Conservation (phyloP, 2,888 invertebrate species). For the Rhaphigaster nebulosa region DNA sequence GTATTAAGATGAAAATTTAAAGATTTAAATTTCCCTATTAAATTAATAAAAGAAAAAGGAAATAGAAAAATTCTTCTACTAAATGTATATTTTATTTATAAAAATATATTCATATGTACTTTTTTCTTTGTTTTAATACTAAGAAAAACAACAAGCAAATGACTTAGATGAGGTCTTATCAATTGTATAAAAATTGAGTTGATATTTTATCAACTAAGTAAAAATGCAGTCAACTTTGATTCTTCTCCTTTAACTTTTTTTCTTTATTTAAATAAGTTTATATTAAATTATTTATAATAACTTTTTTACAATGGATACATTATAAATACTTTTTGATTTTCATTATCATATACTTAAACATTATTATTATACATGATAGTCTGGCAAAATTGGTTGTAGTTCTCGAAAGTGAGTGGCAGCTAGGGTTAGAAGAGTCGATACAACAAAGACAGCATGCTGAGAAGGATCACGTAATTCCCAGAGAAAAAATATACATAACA, state of each 20-base stretch:
- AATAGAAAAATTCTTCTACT: background rate
- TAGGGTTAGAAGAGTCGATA: constrained; percentile 63
- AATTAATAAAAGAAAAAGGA: background rate
- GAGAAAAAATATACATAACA: constrained; percentile 63
- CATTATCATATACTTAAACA: background rate
- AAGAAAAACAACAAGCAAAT: constrained; percentile 12
- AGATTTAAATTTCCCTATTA: too few relatives aligned
- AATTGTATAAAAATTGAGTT: constrained; percentile 19
- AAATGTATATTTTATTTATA: constrained; percentile 7
- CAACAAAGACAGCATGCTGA: constrained; percentile 64
- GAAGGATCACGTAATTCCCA: constrained; percentile 65
- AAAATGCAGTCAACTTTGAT: constrained; percentile 11
- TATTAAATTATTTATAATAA: constrained; percentile 21
- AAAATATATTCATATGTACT: constrained; percentile 11
- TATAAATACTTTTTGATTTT: constrained; percentile 41
- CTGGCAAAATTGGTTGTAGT: constrained; percentile 65
- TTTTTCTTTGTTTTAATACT: constrained; percentile 8
- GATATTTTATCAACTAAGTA: background rate
- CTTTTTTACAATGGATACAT: constrained; percentile 1
- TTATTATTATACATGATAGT: constrained; percentile 65
- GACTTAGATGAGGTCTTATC: constrained; percentile 24
- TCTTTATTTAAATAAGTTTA: background rate
- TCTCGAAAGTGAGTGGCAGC: constrained; percentile 62
- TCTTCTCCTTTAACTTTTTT: background rate
- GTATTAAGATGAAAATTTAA: too few relatives aligned